Evolutionary conservation across 2,113 vertebrate species (phyloP).

Genomic region (Speoplatyrhinus poulsoni): DNA sequence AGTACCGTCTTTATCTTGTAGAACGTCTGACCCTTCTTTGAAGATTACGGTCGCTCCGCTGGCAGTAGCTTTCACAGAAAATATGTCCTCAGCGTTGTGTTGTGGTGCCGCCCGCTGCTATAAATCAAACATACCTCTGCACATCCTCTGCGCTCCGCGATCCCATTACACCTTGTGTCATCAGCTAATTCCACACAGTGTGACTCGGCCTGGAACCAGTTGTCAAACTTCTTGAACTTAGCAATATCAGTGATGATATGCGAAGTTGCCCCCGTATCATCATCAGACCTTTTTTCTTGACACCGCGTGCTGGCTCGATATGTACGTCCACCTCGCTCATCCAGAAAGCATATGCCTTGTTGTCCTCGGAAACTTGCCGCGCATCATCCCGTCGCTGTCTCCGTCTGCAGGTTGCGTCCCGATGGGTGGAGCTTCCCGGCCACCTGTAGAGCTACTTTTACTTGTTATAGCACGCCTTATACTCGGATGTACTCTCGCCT

Average conservation of each 20-base stretch:
- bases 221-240: slow-evolving; percentile 4
- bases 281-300: not conserved
- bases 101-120: not conserved
- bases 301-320: not conserved
- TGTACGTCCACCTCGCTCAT: not conserved
- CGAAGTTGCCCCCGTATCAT: not conserved
- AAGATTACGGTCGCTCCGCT: slow-evolving; percentile 1
- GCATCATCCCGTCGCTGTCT: not conserved
- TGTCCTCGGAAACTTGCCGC: not conserved
- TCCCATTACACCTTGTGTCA: not conserved
- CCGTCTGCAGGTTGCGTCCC: not conserved
- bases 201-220: not conserved
- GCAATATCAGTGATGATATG: slow-evolving; percentile 4
- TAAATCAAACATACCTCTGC: not conserved
- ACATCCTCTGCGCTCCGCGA: slow-evolving; percentile 1
- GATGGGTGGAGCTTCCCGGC: not conserved
- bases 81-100: slow-evolving; percentile 1
- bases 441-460: not conserved
- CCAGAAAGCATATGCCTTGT: not conserved
- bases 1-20: not conserved
- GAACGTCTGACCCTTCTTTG: not conserved
- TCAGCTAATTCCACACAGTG: slow-evolving; percentile 12
- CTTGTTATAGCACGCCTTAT: not conserved
- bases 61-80: slow-evolving; percentile 10
- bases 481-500: not conserved